Percentiles rank a stretch among this genome's conserved stretches.
phyloP scores from a whole-genome alignment of 2,888 invertebrate genomes.

The Venusia cambrica region DNA sequence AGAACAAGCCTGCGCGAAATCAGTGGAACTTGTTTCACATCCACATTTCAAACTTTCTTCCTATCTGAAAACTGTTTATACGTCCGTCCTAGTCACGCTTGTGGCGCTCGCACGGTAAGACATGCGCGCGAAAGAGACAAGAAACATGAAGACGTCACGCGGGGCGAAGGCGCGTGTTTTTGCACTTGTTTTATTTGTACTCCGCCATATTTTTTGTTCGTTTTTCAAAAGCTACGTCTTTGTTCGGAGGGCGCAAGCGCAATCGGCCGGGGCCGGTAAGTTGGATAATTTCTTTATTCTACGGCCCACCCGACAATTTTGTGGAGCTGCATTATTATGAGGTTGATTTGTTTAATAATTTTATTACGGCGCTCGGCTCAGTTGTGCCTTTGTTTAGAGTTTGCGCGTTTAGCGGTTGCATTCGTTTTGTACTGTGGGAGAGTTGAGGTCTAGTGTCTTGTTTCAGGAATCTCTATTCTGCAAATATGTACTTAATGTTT shows the following conservation, averaged over 20 bases:
- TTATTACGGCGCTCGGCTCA: conserved; percentile 70
- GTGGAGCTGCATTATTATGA: conserved; percentile 74
- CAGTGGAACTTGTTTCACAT: conserved; percentile 76
- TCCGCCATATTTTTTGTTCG: conserved; percentile 46
- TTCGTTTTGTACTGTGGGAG: conserved; percentile 35
- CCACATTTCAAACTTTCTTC: conserved; percentile 76
- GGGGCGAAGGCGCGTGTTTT: conserved; percentile 75
- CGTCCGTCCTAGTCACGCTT: conserved; percentile 53
- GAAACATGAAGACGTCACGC: conserved; percentile 78
- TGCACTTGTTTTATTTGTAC: conserved; percentile 77
- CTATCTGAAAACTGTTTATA: conserved; percentile 53
- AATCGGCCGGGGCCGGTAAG: conserved; percentile 64
- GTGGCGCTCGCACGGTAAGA: conserved; percentile 33
- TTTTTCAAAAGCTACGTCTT: conserved; percentile 74
- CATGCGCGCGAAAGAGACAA: conserved; percentile 60
- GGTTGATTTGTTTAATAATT: conserved; percentile 81
- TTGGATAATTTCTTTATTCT: conserved; percentile 80
- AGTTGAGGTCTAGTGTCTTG: conserved; percentile 15
- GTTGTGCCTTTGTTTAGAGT: conserved; percentile 54
- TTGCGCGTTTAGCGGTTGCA: conserved; percentile 43
- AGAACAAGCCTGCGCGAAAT: conserved; percentile 70
- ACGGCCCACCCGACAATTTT: conserved; percentile 75
- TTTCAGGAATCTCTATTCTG: not conserved
- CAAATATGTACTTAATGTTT: no score
- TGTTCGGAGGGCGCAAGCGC: conserved; percentile 70